Base-by-base conservation (phyloP, 2,888 invertebrate species). In the Noctua janthe region DNA sequence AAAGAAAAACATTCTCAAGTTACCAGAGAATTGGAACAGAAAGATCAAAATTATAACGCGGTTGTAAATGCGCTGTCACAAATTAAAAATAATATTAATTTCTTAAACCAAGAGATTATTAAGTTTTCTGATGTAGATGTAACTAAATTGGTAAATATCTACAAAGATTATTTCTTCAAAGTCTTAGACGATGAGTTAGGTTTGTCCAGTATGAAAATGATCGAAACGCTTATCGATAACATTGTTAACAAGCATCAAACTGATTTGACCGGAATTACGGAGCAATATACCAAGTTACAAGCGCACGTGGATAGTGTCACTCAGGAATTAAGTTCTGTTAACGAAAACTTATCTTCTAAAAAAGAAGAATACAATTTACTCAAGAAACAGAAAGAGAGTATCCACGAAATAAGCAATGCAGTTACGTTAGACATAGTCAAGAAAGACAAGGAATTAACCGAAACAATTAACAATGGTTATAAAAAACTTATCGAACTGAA, bases 391-490 rank as follows among this genome's bases (percentile, higher is more conserved):
- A 96, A 95, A 81, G 94, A 94, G 66, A 94, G 84, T 86, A 91
- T 95, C 15, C 91, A 94, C 23, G 95, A 96, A 91, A 95, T 97
- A 77, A 94, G 90, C 87, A 94, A 92, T 64, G 94, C 95, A 39
- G 95, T 97, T 1, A 96, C 96, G 11, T 83, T 95, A 74, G 95
- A 96, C 78, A 93, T 97, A 35, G 89, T 96, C 8, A 91, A 90
- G 76, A 95, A 92, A 88, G 96, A 96, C 83, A 82, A 94, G 82
- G 92, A 93, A 69, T 86, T 95, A 43, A 88, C 85, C n/a, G 90
- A 92, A 69, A 89, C 90, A n/a, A 89, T 96, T 20, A 85, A 71
- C 59, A 89, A 92, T 54, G 91, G 92, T 69, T 94, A 91, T 84
- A 87, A 90, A 64, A 93, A 91, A 87, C 91, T 97, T 35, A 54